Conservation (phyloP, 2,888 invertebrate genomes). For the Melinopterus prodromus region DNA sequence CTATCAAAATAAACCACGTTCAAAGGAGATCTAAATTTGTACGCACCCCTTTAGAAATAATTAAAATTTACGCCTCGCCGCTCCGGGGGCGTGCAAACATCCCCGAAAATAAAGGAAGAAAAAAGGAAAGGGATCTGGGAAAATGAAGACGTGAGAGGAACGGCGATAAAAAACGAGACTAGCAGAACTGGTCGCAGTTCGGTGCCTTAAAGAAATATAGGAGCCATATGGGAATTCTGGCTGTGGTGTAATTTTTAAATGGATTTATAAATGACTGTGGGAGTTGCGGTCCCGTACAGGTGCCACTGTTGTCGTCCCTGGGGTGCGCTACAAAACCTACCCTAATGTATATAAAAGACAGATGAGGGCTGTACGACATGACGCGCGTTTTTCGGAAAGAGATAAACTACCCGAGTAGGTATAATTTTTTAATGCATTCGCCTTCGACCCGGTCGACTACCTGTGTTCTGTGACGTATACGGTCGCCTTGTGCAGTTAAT, state of each 20-base stretch:
- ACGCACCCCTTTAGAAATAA: slow-evolving; percentile 4
- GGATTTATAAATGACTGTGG: slow-evolving; percentile 37
- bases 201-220: not conserved
- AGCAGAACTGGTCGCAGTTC: not conserved
- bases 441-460: slow-evolving; percentile 34
- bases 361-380: slow-evolving; percentile 35
- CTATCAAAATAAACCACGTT: not conserved
- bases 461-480: slow-evolving; percentile 30
- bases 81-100: not conserved
- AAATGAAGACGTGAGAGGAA: not conserved
- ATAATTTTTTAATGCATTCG: slow-evolving; percentile 37
- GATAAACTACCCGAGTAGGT: slow-evolving; percentile 36
- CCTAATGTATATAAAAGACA: slow-evolving; percentile 36
- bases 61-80: slow-evolving; percentile 4
- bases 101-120: not conserved
- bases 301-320: slow-evolving; percentile 33
- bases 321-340: slow-evolving; percentile 35
- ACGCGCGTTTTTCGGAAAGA: slow-evolving; percentile 35
- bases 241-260: slow-evolving; percentile 35
- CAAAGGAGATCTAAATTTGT: slow-evolving; percentile 4
- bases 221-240: not conserved
- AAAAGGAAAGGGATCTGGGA: not conserved
- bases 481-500: not conserved
- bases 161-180: not conserved
- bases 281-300: slow-evolving; percentile 33